These are phyloP conservation scores for Ricordea florida DNA, from an alignment of 92 coral and sea anemone genomes.

Conservation along the genomic window DNA sequence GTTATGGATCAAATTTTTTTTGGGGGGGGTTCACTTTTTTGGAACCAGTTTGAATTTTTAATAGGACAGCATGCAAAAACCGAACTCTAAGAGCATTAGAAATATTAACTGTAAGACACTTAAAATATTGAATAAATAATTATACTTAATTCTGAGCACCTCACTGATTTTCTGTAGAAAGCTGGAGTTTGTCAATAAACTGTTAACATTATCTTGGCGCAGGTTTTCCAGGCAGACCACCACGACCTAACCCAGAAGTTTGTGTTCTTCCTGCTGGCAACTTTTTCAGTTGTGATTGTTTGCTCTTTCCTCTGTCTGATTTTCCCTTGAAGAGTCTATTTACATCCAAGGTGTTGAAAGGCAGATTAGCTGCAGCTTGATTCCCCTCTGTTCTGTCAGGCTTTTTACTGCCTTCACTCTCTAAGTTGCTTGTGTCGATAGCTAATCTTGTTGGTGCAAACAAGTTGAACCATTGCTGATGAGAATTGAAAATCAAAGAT, in stretches of 20 bases:
- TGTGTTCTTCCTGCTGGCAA: constrained; percentile 30
- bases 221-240: constrained; percentile 27
- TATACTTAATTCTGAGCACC: not conserved
- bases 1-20: too few species aligned
- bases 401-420: constrained; percentile 18
- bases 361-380: constrained; percentile 11
- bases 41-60: too few species aligned
- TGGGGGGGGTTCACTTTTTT: too few species aligned
- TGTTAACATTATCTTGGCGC: constrained; percentile 31
- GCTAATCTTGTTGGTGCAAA: constrained; percentile 92
- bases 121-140: not conserved
- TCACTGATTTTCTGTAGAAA: not conserved
- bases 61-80: too few species aligned
- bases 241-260: constrained; percentile 34
- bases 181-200: not conserved
- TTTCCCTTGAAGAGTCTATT: constrained; percentile 92
- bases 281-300: constrained; percentile 75
- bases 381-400: constrained; percentile 26
- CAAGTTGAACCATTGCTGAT: constrained; percentile 97
- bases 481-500: not conserved
- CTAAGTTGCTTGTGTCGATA: constrained; percentile 56
- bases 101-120: too few species aligned
- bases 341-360: constrained; percentile 76
- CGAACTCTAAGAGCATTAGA: too few species aligned
- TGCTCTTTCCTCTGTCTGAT: constrained; percentile 67